phyloP scores from a whole-genome alignment of 1,140 invertebrate species.

The Pemphigus obesinymphae region DNA sequence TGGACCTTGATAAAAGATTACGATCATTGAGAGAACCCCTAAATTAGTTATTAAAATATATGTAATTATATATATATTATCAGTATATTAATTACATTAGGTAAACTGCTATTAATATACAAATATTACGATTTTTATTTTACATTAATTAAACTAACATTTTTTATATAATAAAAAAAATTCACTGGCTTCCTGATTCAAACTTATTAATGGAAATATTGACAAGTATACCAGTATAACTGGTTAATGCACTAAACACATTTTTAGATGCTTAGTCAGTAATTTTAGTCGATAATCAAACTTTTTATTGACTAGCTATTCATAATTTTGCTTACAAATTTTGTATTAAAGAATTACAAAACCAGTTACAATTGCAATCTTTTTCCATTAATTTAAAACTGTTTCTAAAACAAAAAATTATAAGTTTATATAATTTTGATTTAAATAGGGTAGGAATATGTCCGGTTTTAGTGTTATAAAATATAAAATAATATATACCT shows the following conservation, averaged over 20 bases:
- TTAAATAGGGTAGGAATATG: neutral
- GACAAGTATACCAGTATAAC: too few relatives aligned
- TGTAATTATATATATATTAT: neutral
- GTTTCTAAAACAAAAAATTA: neutral
- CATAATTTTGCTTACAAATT: neutral
- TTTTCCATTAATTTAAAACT: too few relatives aligned
- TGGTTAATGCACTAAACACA: too few relatives aligned
- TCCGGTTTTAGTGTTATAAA: too few relatives aligned
- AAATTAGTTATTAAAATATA: neutral
- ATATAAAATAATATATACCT: too few relatives aligned
- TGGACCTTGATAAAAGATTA: slow-evolving; percentile 11
- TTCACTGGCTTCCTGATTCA: neutral
- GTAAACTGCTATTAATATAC: neutral
- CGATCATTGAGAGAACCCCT: slow-evolving; percentile 17
- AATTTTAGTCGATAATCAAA: too few relatives aligned
- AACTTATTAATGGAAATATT: neutral
- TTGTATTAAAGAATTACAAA: too few relatives aligned
- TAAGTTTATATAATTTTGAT: neutral
- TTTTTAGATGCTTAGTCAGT: too few relatives aligned
- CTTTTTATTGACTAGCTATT: neutral
- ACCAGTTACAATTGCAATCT: too few relatives aligned
- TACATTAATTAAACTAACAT: neutral
- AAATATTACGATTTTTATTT: neutral
- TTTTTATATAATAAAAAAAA: neutral
- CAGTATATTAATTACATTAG: neutral